Percentiles rank a stretch among this genome's conserved stretches.
These are phyloP conservation scores for Brachionus koreanus DNA, from an alignment of 1,140 invertebrate species.

Conservation along the genomic window DNA sequence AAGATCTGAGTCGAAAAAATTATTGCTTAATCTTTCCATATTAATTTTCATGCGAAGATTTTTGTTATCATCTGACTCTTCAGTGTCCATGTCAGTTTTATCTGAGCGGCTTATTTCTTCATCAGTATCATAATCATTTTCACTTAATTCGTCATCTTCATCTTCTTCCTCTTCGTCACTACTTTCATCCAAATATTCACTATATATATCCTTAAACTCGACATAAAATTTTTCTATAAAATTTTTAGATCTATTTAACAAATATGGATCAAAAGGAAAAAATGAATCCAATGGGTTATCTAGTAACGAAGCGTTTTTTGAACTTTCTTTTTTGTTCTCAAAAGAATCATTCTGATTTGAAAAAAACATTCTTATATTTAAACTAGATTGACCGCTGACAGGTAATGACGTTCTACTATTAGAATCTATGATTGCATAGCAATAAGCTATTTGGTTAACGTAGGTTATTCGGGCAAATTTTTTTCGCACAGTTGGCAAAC, in stretches of 20 bases:
- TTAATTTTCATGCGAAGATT: not conserved
- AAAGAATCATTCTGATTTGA: not conserved
- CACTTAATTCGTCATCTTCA: conserved; percentile 11
- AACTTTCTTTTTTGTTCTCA: not conserved
- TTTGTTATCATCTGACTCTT: not conserved
- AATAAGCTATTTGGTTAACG: conserved; percentile 83
- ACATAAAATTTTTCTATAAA: conserved; percentile 42
- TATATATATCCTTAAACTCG: conserved; percentile 44
- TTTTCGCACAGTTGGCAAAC: conserved; percentile 70
- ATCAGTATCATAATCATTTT: not conserved
- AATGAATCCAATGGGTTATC: conserved; percentile 65
- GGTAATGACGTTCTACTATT: conserved; percentile 70
- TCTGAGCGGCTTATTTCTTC: not conserved
- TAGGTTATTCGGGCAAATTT: conserved; percentile 78
- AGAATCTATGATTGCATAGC: conserved; percentile 79
- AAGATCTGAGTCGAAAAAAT: conserved; percentile 4
- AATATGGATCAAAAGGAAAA: conserved; percentile 77
- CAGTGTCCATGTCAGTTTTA: not conserved
- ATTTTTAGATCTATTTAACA: conserved; percentile 62
- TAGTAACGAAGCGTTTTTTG: conserved; percentile 51
- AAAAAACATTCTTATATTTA: conserved; percentile 49
- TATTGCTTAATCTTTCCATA: not conserved
- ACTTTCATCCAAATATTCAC: conserved; percentile 43
- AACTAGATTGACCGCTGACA: conserved; percentile 46
- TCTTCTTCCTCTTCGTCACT: conserved; percentile 2